phyloP scores from a whole-genome alignment of 2,888 invertebrate genomes.

The Noctua comes region DNA sequence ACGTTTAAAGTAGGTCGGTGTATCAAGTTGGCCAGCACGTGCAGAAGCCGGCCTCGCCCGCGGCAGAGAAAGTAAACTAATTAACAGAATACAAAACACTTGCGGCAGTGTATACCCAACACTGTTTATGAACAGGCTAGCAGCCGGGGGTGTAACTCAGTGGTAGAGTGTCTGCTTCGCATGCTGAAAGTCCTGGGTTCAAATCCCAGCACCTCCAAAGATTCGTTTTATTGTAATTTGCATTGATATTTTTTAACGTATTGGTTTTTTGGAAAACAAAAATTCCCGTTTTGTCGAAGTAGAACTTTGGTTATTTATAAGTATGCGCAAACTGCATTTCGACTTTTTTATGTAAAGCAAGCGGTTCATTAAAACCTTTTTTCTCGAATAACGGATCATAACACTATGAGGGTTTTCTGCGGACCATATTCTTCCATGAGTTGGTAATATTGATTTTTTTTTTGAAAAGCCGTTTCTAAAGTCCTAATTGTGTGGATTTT shows the following conservation, averaged over 20 bases:
- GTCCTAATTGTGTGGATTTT: not conserved
- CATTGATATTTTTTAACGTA: not conserved
- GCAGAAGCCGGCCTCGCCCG: constrained; percentile 16
- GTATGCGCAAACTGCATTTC: not conserved
- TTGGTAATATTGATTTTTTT: not conserved
- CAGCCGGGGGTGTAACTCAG: constrained; percentile 87
- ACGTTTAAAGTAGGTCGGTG: not conserved
- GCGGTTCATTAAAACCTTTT: not conserved
- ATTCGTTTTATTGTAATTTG: not conserved
- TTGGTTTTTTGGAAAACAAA: not conserved
- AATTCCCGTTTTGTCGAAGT: not conserved
- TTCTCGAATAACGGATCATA: not conserved
- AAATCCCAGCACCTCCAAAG: constrained; percentile 91
- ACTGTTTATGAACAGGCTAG: accelerated
- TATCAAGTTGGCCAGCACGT: not conserved
- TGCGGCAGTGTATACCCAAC: constrained; percentile 14
- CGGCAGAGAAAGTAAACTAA: constrained; percentile 50
- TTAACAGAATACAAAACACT: constrained; percentile 48
- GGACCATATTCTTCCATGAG: not conserved
- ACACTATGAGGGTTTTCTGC: too few relatives aligned
- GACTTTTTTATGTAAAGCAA: not conserved
- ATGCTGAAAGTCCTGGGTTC: constrained; percentile 92
- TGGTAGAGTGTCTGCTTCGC: constrained; percentile 92
- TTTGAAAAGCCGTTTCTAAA: not conserved
- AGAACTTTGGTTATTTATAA: not conserved